Base-by-base conservation (phyloP, 2,113 vertebrate genomes). In the Coturnix japonica region DNA sequence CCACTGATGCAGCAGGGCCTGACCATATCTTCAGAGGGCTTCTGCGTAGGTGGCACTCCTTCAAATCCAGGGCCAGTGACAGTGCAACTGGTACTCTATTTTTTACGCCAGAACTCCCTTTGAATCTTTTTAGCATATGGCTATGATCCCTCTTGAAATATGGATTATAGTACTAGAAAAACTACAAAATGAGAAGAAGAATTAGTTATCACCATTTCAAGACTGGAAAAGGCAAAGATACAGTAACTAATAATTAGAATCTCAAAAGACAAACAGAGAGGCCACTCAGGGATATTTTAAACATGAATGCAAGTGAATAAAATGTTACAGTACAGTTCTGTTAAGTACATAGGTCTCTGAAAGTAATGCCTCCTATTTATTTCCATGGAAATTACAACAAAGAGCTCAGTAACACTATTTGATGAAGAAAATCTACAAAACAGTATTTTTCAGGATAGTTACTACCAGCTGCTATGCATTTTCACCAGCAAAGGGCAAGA, bases 101-200 rank as follows among this genome's bases (percentile, higher is more conserved):
- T 84, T 94, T 94, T 11, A 89, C 17, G 16, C 54, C 60, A 77
- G 81, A 57, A 67, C 81, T 93, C 69, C 51, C 44, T 73, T 94
- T 94, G 44, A 67, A 60, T 30, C 43, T 65, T 69, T 13, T 8
- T 22, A 95, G 67, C 10, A 92, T 70, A 20, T 96, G 81, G 69
- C 85, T 72, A 46, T 72, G 85, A 56, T 87, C 67, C 85, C 73
- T 93, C 81, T 85, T 84, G 61, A 96, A 95, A 81, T 39, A 87
- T 22, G 43, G 69, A 28, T 87, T 89, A 47, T 37, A 67, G 39
- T 83, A 87, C 57, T 90, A 94, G 33, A 92, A 64, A 54, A 94
- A 76, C 67, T 92, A 66, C 72, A 84, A 91, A 81, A 65, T 61
- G 25, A n/a, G 39, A 33, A 77, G 23, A 11, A 79, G 53, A 53